Evolutionary conservation across 1,140 invertebrate genomes (phyloP), one percentile per base, ranked within the genome.

Genomic region (Sarcophaga peregrina): DNA sequence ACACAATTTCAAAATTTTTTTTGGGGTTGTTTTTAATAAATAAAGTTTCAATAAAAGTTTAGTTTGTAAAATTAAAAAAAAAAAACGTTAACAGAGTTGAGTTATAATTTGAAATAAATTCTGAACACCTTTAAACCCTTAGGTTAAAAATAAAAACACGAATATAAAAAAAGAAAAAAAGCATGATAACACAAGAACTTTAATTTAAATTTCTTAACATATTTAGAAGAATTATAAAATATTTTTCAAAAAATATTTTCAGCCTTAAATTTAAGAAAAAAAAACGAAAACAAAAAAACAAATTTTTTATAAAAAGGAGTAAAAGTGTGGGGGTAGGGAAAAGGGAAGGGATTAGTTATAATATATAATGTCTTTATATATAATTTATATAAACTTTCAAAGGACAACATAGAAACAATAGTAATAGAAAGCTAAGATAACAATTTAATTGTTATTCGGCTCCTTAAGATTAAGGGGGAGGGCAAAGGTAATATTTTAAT

Each of bases 21-120:
- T 68, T n/a, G 20, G 62, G 62, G 62, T 68, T 68, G 58, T 68
- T 68, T 68, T 68, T 68, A 68, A 17, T 68, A 68, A 68, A 68
- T 68, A 68, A 68, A 68, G 25, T 68, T 68, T 10, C 62, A 68
- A 68, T 37, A 68, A 68, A 25, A 68, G 62, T 68, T 68, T 68
- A 25, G 7, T 68, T 20, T 68, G 11, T 62, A 62, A 37, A 17
- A 62, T 17, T 62, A 62, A 37, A 17, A 62, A 0, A 62, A 58
- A 68, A 68, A 68, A 4, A 68, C 9, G n/a, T 17, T 68, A 20
- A 62, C 10, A 37, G 25, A 37, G 25, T 37, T 37, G 25, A 37
- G 25, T 37, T 37, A 37, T 37, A 37, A 37, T 37, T 37, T 37
- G 25, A 37, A 37, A 37, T 37, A 37, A 37, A 37, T 37, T 37